phyloP scores from a whole-genome alignment of 2,888 invertebrate species.

The Phyllotreta striolata region DNA sequence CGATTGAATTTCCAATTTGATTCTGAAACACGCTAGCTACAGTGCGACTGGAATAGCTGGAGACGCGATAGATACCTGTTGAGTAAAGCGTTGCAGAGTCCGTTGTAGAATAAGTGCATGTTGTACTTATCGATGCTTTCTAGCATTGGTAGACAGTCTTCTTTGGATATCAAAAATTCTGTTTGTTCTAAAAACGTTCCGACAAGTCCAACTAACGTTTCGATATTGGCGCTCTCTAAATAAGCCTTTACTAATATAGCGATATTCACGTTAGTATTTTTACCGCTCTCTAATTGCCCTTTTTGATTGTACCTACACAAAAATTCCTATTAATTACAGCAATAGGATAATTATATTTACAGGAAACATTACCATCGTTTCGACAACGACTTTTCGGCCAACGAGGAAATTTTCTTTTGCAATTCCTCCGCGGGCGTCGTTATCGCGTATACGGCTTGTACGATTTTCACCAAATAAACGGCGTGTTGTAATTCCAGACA shows the following conservation, averaged over 20 bases:
- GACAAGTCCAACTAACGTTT: slow-evolving; percentile 68
- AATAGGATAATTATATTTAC: not conserved
- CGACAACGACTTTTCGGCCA: slow-evolving; percentile 67
- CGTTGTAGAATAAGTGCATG: slow-evolving; percentile 74
- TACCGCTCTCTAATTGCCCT: slow-evolving; percentile 71
- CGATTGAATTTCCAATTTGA: slow-evolving; percentile 63
- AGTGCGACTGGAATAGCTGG: not conserved
- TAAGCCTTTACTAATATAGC: slow-evolving; percentile 72
- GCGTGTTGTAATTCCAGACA: slow-evolving; percentile 67
- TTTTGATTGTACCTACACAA: slow-evolving; percentile 63
- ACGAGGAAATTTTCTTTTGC: slow-evolving; percentile 62
- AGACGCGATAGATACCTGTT: slow-evolving; percentile 51
- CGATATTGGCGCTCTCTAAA: slow-evolving; percentile 66
- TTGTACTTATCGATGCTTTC: slow-evolving; percentile 72
- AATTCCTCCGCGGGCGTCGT: slow-evolving; percentile 59
- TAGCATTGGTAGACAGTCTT: slow-evolving; percentile 67
- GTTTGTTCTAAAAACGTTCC: slow-evolving; percentile 65
- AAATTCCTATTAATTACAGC: not conserved
- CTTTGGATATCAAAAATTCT: slow-evolving; percentile 65
- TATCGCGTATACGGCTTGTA: slow-evolving; percentile 63
- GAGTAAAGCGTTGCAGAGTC: slow-evolving; percentile 69
- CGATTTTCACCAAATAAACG: slow-evolving; percentile 64
- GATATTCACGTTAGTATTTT: slow-evolving; percentile 59
- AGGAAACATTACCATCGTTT: slow-evolving; percentile 67
- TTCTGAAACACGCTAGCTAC: slow-evolving; percentile 48